Percentiles rank a stretch among this genome's conserved stretches.
Evolutionary conservation across 2,888 invertebrate genomes (phyloP).

Genomic region (Andricus quercusramuli): DNA sequence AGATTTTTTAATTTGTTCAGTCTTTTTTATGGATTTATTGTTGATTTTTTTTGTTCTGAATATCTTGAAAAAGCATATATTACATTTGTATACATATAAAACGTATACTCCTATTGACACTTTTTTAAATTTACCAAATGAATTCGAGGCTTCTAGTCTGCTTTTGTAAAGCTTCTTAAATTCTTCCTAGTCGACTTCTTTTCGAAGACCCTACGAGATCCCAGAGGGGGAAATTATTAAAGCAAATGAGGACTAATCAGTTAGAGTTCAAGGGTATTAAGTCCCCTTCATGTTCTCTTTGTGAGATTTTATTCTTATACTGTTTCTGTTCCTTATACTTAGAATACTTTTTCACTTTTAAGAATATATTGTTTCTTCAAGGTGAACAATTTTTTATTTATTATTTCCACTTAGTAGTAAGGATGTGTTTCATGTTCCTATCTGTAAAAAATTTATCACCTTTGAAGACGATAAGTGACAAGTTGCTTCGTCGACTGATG

Average conservation of each 20-base stretch:
- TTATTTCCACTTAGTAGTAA: background rate
- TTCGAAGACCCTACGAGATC: background rate
- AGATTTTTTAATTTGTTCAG: too few relatives aligned
- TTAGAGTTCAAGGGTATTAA: conserved; percentile 24
- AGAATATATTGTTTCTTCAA: background rate
- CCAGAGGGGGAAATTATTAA: conserved; percentile 32
- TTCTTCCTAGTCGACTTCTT: background rate
- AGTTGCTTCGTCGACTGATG: background rate
- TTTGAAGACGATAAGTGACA: background rate
- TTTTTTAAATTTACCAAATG: too few relatives aligned
- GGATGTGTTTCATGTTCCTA: background rate
- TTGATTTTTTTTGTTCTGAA: too few relatives aligned
- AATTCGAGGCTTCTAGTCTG: background rate
- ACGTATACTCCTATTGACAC: too few relatives aligned
- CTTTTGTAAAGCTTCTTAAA: background rate
- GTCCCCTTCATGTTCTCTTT: background rate
- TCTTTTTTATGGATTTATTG: too few relatives aligned
- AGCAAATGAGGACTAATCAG: conserved; percentile 26
- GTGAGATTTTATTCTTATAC: background rate
- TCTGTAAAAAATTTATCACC: background rate
- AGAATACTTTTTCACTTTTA: background rate
- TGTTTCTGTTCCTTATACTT: background rate
- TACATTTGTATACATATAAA: too few relatives aligned
- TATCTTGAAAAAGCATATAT: too few relatives aligned
- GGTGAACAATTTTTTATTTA: background rate